Evolutionary conservation across 1,140 invertebrate species (phyloP), one percentile per base, ranked within the genome.

Genomic region (Solenopsis fugax): DNA sequence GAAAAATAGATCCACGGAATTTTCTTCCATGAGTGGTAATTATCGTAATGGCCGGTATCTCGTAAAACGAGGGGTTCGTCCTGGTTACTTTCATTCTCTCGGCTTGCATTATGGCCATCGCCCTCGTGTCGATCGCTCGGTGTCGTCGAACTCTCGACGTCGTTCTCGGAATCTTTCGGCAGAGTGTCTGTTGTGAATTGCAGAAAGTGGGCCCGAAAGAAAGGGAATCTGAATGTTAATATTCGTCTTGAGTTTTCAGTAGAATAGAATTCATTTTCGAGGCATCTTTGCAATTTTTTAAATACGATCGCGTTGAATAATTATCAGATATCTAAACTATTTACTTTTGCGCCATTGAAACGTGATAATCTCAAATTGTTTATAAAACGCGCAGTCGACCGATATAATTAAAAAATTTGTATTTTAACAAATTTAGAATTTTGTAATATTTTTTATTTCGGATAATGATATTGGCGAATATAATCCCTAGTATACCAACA

Each of bases 1-100:
- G 65, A n/a, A 75, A 29, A 89, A 89, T 64, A 89, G 56, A 75
- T 45, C 45, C 58, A 29, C 24, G 34, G 21, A 81, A 89, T 89
- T 86, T 56, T 21, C 24, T 4, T 10, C 45, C 60, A 48, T 45
- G 34, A 86, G 64, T 56, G 71, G 67, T 77, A 65, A 81, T 89
- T 89, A 50, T 81, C 64, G 54, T 52, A 81, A 78, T 69, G 16
- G 45, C 56, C 52, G 69, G 58, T 60, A 48, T 1, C 37, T 77
- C 56, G 56, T 50, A 34, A 52, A 52, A 9, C 9, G 29, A 41
- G 18, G 21, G 9, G 56, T 77, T 34, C 24, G 18, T 21, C 16
- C 62, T n/a, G 76, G 7, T n/a, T 9, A n/a, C 54, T 21, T 73
- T 29, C 45, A 75, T 60, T 84, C 58, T 75, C n/a, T 60, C 69